Conservation (phyloP, 1,140 invertebrate species). For the Tetranychus cinnabarinus region DNA sequence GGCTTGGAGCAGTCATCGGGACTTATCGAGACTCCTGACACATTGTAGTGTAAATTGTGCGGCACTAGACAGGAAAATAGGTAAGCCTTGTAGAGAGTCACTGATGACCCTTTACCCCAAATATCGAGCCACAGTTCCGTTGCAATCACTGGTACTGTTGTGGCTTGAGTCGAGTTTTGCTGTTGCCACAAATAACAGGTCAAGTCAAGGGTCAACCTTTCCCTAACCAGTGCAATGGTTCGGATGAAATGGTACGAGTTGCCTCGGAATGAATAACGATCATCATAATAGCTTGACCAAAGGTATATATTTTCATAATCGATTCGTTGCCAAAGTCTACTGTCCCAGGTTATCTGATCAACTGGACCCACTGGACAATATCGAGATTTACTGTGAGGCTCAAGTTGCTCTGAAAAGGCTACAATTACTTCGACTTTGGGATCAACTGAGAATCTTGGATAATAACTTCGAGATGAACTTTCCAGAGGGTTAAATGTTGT, state of each 20-base stretch:
- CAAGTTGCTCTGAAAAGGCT: neutral
- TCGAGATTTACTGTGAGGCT: neutral
- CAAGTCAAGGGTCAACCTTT: neutral
- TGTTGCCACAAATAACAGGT: neutral
- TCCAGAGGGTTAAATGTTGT: too few relatives aligned
- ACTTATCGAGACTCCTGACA: neutral
- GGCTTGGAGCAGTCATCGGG: neutral
- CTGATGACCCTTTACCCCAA: conserved; percentile 6
- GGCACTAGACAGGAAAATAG: conserved; percentile 9
- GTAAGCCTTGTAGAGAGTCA: conserved; percentile 6
- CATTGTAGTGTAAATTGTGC: neutral
- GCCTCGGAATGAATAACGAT: neutral
- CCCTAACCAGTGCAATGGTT: neutral
- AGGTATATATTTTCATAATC: neutral
- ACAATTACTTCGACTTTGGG: neutral
- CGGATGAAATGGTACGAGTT: neutral
- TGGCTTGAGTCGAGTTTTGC: neutral
- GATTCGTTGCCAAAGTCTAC: neutral
- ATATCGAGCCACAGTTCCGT: conserved; percentile 9
- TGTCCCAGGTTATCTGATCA: neutral
- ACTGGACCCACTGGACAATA: neutral
- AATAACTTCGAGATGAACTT: too few relatives aligned
- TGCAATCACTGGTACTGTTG: neutral
- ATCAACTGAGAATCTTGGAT: too few relatives aligned
- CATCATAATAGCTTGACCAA: neutral